Evolutionary conservation across 1,140 invertebrate genomes (phyloP), one percentile per base, ranked within the genome.

Genomic region (Zelostemma sp.): DNA sequence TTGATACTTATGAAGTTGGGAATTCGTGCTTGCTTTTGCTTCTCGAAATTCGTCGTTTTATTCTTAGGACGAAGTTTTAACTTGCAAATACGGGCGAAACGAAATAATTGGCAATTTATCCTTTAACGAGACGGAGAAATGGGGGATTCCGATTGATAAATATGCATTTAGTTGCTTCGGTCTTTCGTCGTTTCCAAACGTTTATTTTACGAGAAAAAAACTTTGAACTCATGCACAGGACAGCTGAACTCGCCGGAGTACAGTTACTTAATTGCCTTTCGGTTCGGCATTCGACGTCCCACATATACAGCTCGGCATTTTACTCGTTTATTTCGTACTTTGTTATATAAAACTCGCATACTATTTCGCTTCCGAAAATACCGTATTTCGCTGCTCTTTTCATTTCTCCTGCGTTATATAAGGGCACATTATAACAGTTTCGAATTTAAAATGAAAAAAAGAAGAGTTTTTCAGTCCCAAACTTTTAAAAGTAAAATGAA

Each of bases 201-300:
- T 62, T 61, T 63, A 46, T 51, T 18, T 18, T 45, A 9, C 43
- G 6, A 53, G 25, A 51, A 60, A 49, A 53, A 51, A 8, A 28
- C 33, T 61, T 69, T 61, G 38, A 64, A 49, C 19, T 15, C 33
- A 45, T 15, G 25, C 21, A 17, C 28, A 40, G 47, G 57, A 62
- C 62, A 65, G 47, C 55, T 62, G 28, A 49, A 49, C 61, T 65
- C 33, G 51, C 11, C 56, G 12, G 33, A 67, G 73, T 81, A 83
- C 78, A 81, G 80, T 83, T 82, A 81, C 46, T 78, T 78, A 78
- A 81, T 83, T 77, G 78, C 70, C 70, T 74, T 68, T 72, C 72
- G 51, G 63, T 68, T 73, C 49, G 69, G 55, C 31, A 51, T 74
- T 60, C 57, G 46, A 49, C 57, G 73, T 74, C 68, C 74, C 67